Conservation (phyloP, 2,113 vertebrate genomes). For the Brachypteracias leptosomus region DNA sequence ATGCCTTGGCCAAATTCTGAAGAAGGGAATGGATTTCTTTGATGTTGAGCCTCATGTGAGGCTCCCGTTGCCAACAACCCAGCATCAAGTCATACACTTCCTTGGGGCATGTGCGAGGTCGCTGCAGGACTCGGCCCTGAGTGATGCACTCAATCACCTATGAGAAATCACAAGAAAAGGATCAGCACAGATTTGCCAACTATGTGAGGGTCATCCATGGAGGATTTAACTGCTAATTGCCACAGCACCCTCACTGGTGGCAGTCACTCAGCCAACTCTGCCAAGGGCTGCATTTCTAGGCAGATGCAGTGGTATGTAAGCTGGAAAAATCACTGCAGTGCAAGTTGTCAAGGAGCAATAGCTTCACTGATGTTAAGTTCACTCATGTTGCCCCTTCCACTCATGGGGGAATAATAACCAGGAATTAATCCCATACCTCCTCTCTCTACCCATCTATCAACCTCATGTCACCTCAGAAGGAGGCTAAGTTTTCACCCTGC, state of each 20-base stretch:
- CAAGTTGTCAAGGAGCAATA: background rate
- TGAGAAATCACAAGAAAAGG: background rate
- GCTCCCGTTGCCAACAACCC: slow-evolving; percentile 98
- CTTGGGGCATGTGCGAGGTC: slow-evolving; percentile 94
- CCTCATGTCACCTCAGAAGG: background rate
- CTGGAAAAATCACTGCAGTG: background rate
- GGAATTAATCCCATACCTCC: background rate
- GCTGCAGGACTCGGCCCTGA: slow-evolving; percentile 95
- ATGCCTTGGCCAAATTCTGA: slow-evolving; percentile 96
- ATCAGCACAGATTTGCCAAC: background rate
- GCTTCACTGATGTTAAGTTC: background rate
- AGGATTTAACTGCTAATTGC: background rate
- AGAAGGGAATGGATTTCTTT: slow-evolving; percentile 96
- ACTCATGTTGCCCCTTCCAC: background rate
- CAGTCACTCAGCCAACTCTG: background rate
- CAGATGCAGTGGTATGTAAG: accelerated
- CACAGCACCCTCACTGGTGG: background rate
- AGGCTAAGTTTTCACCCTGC: background rate
- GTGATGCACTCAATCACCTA: slow-evolving; percentile 99
- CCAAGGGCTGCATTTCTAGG: background rate
- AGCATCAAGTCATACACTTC: slow-evolving; percentile 99
- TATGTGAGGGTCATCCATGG: accelerated
- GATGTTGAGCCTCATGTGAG: slow-evolving; percentile 97
- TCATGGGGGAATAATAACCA: background rate
- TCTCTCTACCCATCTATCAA: background rate